Base-by-base conservation (phyloP, 2,797 vertebrate species). In the Sebastes steindachneri region DNA sequence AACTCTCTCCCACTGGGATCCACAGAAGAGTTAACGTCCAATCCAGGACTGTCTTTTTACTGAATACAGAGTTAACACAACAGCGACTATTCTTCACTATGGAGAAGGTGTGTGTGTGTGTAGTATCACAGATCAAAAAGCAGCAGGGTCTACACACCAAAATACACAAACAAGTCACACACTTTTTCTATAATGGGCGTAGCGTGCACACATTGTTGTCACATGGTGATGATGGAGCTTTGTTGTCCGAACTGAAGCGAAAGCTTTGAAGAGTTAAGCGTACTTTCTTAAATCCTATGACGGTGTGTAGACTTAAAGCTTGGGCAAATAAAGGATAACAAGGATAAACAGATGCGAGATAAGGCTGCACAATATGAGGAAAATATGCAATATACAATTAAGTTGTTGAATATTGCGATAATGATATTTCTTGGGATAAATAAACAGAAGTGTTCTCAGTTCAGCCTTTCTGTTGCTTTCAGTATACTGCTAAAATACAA, bases 151-250 rank as follows among this genome's bases (percentile, higher is more conserved):
- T n/a, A 21, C 35, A 82, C 55, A 73, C 54, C 21, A 81, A 79
- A 66, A 79, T 21, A 60, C 57, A 69, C 45, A 67, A 26, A 73
- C 21, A 68, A 33, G 8, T 51, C 29, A 15, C 5, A 62, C 10
- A 12, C 14, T 1, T 31, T 5, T 62, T 45, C 51, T 29, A 19
- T 68, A 33, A 21, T 57, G 62, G 54, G 65, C 31, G 33, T 70
- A 26, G 68, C 26, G 31, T n/a, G 29, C 17, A 68, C 60, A 45
- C 21, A n/a, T 11, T 68, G 75, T 72, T 71, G 66, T 80, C 64
- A 79, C 53, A 31, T 26, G 60, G 63, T 59, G 28, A 75, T 86
- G 87, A 86, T 82, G 77, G 79, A 79, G 76, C 82, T 89, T 86
- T 80, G 80, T 77, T 81, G 55, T 75, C 55, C 9, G 63, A 37